Percentiles rank a stretch among this genome's conserved stretches.
Evolutionary conservation across 2,888 invertebrate genomes (phyloP).

Genomic region (Pterostichus niger): DNA sequence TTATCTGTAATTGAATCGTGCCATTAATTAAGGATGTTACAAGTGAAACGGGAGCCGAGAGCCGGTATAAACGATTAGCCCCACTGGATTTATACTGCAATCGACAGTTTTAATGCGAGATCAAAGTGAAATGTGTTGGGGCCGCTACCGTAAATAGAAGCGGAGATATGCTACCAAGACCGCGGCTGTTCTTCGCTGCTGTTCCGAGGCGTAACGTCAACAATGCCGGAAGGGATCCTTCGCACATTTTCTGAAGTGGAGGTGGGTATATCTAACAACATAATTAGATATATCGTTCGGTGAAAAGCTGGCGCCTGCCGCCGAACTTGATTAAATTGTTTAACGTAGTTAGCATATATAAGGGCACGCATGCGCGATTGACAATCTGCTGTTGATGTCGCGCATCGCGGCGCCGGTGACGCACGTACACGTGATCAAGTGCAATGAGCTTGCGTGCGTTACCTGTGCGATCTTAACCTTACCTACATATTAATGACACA

Average conservation of each 20-base stretch:
- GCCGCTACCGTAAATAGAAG: constrained; percentile 53
- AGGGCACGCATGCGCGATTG: constrained; percentile 23
- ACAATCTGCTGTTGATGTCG: neutral
- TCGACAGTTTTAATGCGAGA: constrained; percentile 72
- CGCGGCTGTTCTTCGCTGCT: constrained; percentile 73
- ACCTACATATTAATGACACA: neutral
- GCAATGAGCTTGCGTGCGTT: neutral
- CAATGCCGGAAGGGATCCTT: constrained; percentile 75
- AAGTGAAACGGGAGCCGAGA: constrained; percentile 18
- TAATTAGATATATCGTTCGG: constrained; percentile 51
- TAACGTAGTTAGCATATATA: constrained; percentile 40
- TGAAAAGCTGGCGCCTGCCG: constrained; percentile 13
- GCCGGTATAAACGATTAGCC: constrained; percentile 16
- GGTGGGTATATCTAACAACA: constrained; percentile 69
- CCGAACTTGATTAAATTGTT: constrained; percentile 54
- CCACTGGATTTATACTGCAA: constrained; percentile 56
- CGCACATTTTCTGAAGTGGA: constrained; percentile 74
- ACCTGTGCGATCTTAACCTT: neutral
- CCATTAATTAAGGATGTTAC: constrained; percentile 63
- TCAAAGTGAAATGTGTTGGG: constrained; percentile 72
- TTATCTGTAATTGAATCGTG: constrained; percentile 64
- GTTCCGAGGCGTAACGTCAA: constrained; percentile 71
- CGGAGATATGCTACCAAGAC: constrained; percentile 50
- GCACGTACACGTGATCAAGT: neutral
- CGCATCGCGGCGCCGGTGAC: neutral